phyloP scores from a whole-genome alignment of 2,888 invertebrate genomes.

The Zhuqinia jingwanae region DNA sequence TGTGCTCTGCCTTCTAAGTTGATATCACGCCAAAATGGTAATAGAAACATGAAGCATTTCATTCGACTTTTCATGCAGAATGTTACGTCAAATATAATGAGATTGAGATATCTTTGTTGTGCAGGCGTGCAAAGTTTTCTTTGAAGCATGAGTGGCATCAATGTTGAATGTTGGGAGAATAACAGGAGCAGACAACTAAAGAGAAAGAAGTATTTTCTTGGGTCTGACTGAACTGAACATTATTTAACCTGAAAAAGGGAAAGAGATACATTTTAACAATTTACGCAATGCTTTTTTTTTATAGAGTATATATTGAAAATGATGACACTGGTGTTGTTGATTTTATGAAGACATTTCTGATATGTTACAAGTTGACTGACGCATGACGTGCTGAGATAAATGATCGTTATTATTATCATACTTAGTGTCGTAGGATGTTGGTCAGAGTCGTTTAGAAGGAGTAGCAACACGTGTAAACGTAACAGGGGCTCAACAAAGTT shows the following conservation, averaged over 20 bases:
- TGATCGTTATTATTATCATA: too few relatives aligned
- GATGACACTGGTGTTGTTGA: too few relatives aligned
- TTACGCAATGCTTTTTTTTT: too few relatives aligned
- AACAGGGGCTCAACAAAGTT: too few relatives aligned
- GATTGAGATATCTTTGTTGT: conserved; percentile 50
- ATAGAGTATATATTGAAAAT: too few relatives aligned
- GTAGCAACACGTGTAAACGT: too few relatives aligned
- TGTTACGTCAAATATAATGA: not conserved
- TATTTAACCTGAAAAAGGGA: not conserved
- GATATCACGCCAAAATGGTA: conserved; percentile 51
- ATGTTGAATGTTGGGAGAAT: not conserved
- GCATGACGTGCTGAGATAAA: too few relatives aligned
- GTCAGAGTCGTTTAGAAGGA: too few relatives aligned
- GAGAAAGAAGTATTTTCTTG: not conserved
- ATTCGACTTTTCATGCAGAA: not conserved
- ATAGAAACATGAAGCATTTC: conserved; percentile 47
- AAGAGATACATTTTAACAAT: too few relatives aligned
- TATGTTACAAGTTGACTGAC: too few relatives aligned
- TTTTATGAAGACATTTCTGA: too few relatives aligned
- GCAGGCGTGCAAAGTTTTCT: not conserved
- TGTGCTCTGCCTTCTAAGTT: conserved; percentile 4
- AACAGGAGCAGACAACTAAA: not conserved
- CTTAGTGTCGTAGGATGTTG: too few relatives aligned
- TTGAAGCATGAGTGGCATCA: not conserved
- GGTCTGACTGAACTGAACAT: not conserved